phyloP scores from a whole-genome alignment of 1,140 invertebrate species.

The Rhizoglyphus robini region DNA sequence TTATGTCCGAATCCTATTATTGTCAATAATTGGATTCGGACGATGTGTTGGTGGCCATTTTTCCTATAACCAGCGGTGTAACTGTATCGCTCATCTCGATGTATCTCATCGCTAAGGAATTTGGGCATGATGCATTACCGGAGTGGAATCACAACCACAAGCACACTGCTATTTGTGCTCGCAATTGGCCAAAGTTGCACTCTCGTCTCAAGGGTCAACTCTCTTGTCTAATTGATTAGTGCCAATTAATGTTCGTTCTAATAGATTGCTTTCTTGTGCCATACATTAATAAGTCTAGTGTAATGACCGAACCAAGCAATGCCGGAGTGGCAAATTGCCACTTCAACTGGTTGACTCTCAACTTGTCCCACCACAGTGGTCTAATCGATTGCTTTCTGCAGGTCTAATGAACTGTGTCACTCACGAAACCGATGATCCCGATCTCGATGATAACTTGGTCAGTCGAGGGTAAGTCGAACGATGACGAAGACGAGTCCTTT shows the following conservation, averaged over 20 bases:
- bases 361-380: background rate
- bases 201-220: too few species aligned
- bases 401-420: slow-evolving; percentile 4
- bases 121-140: background rate
- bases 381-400: slow-evolving; percentile 4
- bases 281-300: too few species aligned
- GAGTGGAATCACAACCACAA: background rate
- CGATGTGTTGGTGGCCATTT: background rate
- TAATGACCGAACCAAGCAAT: too few species aligned
- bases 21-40: background rate
- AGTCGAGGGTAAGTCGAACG: slow-evolving; percentile 19
- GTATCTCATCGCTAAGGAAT: background rate
- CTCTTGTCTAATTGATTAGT: background rate
- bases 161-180: background rate
- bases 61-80: background rate
- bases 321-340: too few species aligned
- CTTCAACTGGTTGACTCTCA: background rate
- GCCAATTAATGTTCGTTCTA: background rate
- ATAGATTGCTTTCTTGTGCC: background rate
- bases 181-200: too few species aligned
- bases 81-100: background rate
- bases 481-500: slow-evolving; percentile 20
- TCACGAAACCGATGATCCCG: background rate
- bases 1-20: too few species aligned
- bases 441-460: slow-evolving; percentile 22